phyloP scores from a whole-genome alignment of 2,797 vertebrate species.

The Orestias chungarensis region DNA sequence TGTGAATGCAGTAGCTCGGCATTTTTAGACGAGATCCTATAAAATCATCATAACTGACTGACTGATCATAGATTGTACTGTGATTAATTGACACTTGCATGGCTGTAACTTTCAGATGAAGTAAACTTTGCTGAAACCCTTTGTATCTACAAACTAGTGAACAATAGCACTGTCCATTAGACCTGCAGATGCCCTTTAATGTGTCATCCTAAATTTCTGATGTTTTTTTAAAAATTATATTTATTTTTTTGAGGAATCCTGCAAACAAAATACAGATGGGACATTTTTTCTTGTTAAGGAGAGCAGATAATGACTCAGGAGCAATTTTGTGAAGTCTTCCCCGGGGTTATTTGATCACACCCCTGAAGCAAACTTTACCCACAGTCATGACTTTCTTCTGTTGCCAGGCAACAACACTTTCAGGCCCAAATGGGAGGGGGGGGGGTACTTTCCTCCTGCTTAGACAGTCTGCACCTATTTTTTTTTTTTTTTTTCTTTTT shows the following conservation, averaged over 20 bases:
- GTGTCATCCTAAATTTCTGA: background rate
- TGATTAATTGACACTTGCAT: background rate
- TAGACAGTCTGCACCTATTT: background rate
- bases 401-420: slow-evolving; percentile 35
- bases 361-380: background rate
- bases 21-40: background rate
- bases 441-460: background rate
- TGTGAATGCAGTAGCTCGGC: background rate
- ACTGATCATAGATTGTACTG: background rate
- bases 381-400: slow-evolving; percentile 9
- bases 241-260: background rate
- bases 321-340: background rate
- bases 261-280: background rate
- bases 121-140: background rate
- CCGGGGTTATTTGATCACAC: background rate
- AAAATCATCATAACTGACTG: background rate
- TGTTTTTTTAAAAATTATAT: no score
- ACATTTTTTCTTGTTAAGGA: background rate
- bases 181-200: background rate
- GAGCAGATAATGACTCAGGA: background rate
- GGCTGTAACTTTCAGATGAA: background rate
- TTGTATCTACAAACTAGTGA: background rate
- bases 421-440: background rate
- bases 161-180: no score
- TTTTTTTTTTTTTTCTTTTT: background rate